Conservation (phyloP, 2,797 vertebrate species). For the Paramormyrops hopkinsi region DNA sequence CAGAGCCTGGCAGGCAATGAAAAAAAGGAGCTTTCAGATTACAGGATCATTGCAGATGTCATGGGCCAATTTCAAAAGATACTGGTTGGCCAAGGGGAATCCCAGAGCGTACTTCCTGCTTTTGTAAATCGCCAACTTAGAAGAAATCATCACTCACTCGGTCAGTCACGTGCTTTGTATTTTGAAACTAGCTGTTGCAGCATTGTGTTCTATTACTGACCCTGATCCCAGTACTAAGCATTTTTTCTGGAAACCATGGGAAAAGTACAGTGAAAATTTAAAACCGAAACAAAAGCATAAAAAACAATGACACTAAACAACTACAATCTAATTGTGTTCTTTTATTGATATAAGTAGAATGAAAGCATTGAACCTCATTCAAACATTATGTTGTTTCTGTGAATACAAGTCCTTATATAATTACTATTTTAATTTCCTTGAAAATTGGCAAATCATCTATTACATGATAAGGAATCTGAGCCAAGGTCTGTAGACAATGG, state of each 20-base stretch:
- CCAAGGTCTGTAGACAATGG: not conserved
- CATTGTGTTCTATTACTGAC: not conserved
- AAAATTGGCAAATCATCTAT: not conserved
- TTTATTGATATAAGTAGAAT: not conserved
- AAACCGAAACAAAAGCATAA: not conserved
- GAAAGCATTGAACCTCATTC: not conserved
- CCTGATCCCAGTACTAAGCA: not conserved
- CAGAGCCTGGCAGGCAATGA: not conserved
- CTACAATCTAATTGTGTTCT: not conserved
- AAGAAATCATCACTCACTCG: not conserved
- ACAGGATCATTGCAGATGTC: not conserved
- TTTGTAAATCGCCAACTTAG: slow-evolving; percentile 13
- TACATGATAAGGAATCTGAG: not conserved
- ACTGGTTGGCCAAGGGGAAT: not conserved
- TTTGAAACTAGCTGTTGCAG: not conserved
- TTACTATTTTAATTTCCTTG: not conserved
- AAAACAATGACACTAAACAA: not conserved
- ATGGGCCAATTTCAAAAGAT: not conserved
- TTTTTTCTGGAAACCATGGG: not conserved
- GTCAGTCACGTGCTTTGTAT: not conserved
- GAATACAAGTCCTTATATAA: not conserved
- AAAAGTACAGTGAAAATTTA: not conserved
- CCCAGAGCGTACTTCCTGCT: slow-evolving; percentile 14
- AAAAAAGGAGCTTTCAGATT: not conserved
- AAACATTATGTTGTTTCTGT: not conserved